These are phyloP conservation scores for Gryllus longicercus DNA, from an alignment of 2,888 invertebrate genomes.

Conservation along the genomic window DNA sequence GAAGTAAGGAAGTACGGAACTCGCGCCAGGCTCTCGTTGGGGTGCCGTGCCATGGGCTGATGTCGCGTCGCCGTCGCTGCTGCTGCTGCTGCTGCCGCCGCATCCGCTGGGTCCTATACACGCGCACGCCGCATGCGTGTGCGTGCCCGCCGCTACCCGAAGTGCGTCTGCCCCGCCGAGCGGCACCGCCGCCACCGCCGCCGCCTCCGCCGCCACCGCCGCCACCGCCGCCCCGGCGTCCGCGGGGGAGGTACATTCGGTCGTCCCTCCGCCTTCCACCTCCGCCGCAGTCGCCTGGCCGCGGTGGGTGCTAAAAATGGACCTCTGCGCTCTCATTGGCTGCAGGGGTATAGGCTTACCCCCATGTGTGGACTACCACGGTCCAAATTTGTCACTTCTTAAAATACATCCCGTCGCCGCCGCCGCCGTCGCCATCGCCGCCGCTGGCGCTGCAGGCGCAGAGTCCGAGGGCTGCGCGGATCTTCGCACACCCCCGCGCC, in stretches of 20 bases:
- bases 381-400: conserved; percentile 82
- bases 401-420: conserved; percentile 56
- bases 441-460: neutral
- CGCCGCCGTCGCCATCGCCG: neutral
- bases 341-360: conserved; percentile 32
- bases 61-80: conserved; percentile 10
- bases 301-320: conserved; percentile 38
- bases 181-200: conserved; percentile 21
- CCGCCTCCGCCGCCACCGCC: neutral
- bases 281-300: conserved; percentile 24
- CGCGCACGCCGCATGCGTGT: too few relatives aligned
- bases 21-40: conserved; percentile 55
- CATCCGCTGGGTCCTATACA: neutral
- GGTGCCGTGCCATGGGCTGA: conserved; percentile 24
- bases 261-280: conserved; percentile 2
- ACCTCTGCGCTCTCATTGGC: conserved; percentile 32
- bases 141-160: conserved; percentile 19
- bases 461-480: neutral
- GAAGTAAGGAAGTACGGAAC: conserved; percentile 96
- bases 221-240: conserved; percentile 2
- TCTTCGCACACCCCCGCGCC: neutral
- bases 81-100: neutral
- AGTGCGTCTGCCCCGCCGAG: conserved; percentile 22
- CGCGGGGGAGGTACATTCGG: neutral
- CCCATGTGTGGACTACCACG: conserved; percentile 43